Conservation (phyloP, 2,797 vertebrate species). For the Aselliscus stoliczkanus region DNA sequence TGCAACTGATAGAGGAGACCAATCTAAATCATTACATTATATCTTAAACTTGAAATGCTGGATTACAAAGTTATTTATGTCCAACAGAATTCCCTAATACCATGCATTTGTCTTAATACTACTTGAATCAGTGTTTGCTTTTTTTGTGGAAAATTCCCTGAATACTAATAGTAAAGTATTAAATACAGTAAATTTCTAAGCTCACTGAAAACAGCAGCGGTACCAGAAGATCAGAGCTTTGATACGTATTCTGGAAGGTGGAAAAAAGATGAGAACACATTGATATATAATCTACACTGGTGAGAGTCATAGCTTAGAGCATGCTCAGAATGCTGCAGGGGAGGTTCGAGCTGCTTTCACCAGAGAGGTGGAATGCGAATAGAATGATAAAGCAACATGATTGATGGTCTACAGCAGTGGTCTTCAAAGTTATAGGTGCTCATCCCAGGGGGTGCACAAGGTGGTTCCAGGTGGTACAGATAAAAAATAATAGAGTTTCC, state of each 20-base stretch:
- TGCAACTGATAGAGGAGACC: too few species aligned
- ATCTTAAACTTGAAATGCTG: too few species aligned
- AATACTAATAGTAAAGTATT: too few species aligned
- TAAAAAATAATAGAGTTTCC: background rate
- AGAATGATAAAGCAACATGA: background rate
- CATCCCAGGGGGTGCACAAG: background rate
- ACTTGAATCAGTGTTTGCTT: too few species aligned
- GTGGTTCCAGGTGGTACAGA: background rate
- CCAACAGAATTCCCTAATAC: too few species aligned
- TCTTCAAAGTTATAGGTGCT: background rate
- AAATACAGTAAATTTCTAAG: too few species aligned
- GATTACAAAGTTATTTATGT: too few species aligned
- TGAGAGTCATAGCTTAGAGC: background rate
- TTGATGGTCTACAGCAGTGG: background rate
- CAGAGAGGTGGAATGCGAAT: background rate
- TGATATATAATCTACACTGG: background rate
- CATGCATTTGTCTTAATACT: too few species aligned
- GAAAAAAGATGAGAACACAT: background rate
- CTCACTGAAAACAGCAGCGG: too few species aligned
- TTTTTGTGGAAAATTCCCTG: too few species aligned
- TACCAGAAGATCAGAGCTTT: background rate
- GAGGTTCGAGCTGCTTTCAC: background rate
- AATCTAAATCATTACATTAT: too few species aligned
- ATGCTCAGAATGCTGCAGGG: background rate
- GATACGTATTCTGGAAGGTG: background rate